Evolutionary conservation across 2,888 invertebrate genomes (phyloP).

Genomic region (Ormyrus labotus): DNA sequence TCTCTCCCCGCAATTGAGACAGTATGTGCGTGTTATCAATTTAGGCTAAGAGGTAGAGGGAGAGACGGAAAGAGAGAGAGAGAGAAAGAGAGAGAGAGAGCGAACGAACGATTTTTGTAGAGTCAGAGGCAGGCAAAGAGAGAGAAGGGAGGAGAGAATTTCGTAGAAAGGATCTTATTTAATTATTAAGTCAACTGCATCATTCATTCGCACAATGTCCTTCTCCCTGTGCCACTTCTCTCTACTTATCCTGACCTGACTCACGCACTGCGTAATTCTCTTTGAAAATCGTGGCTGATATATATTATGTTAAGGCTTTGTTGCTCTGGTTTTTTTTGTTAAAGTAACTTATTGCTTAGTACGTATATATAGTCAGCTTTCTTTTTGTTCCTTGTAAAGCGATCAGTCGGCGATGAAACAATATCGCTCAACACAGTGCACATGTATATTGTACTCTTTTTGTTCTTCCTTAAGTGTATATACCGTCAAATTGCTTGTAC

Average conservation of each 20-base stretch:
- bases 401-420: constrained; percentile 22
- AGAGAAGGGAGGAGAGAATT: constrained; percentile 10
- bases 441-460: background rate
- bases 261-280: background rate
- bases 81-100: constrained; percentile 8
- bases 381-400: constrained; percentile 45
- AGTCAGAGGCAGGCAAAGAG: background rate
- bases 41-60: background rate
- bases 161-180: background rate
- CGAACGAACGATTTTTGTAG: background rate
- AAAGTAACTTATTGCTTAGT: background rate
- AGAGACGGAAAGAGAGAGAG: constrained; percentile 5
- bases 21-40: background rate
- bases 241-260: background rate
- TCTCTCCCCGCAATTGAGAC: background rate
- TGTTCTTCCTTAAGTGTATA: background rate
- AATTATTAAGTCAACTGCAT: background rate
- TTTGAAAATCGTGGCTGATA: background rate
- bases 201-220: too few species aligned
- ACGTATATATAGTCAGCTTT: too few species aligned
- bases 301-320: background rate
- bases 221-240: background rate
- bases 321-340: background rate
- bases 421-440: background rate
- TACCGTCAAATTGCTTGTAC: constrained; percentile 52